Base-by-base conservation (phyloP, 1,140 invertebrate genomes). In the Notospermus geniculatus region DNA sequence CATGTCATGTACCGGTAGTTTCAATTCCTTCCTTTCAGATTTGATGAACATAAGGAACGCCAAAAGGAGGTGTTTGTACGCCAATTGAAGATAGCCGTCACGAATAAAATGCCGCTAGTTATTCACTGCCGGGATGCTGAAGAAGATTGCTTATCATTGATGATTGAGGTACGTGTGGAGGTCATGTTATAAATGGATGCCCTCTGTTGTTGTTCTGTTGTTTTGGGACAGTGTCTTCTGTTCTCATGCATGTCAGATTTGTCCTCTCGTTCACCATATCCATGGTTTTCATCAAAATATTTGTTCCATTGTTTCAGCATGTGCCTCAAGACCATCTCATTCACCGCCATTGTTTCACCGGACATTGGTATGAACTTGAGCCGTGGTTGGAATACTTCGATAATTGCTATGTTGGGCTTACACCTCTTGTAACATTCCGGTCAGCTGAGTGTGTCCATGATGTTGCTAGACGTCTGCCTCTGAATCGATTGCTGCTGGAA, bases 341-440 rank as follows among this genome's bases (percentile, higher is more conserved):
- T 63, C 83, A 84, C 56, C 72, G 77, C 32, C 83, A 84, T 62
- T 84, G 83, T 65, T 84, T 83, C 67, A 83, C 80, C 1, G 74
- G 75, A n/a, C 60, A 57, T 29, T 82, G 71, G 63, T 43, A 66
- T 2, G 70, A 74, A 53, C 80, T 79, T 0, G 57, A 72, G 36
- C 67, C 67, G 22, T 84, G 82, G 82, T 57, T 84, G 59, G 60
- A 72, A 5, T 54, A 60, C 2, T 84, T 83, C 57, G 70, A 78
- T 7, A 82, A 82, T 61, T 66, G 80, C 7, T 82, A 72, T 63
- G 69, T 84, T 27, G 83, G 83, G 17, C 62, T 84, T 25, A 84
- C 83, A 2, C 75, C 80, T 29, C 59, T 83, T 15, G 73, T 84
- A 0, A 82, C 81, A n/a, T 79, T 74, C 58, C 45, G 55, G 17